Conservation (phyloP, 2,113 vertebrate genomes). For the Melanerpes formicivorus region DNA sequence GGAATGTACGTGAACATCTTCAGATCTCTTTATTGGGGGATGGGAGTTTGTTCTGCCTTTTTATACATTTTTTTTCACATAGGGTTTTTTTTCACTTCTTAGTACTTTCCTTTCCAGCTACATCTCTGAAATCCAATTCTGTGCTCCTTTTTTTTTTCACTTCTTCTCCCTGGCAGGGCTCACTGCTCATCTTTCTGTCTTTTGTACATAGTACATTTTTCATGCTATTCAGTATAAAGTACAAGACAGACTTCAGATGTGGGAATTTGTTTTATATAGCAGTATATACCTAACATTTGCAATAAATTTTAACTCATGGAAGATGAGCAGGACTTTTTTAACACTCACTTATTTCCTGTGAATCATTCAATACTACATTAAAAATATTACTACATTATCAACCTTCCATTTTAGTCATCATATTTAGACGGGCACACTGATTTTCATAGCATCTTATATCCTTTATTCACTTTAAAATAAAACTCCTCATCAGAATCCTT, state of each 20-base stretch:
- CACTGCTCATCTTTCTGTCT: not conserved
- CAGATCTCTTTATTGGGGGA: not conserved
- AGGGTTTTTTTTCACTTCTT: not conserved
- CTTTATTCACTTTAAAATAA: not conserved
- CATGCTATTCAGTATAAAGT: not conserved
- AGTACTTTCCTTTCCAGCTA: not conserved
- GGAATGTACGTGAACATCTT: not conserved
- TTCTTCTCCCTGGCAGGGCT: not conserved
- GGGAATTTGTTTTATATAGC: not conserved
- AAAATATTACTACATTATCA: not conserved
- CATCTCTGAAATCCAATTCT: not conserved
- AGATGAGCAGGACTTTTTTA: not conserved
- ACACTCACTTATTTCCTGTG: not conserved
- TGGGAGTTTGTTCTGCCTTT: not conserved
- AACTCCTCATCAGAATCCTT: not conserved
- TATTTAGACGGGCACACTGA: not conserved
- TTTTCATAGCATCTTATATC: not conserved
- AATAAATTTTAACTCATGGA: not conserved
- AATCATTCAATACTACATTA: not conserved
- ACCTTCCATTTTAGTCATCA: not conserved
- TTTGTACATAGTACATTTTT: not conserved
- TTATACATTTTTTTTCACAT: not conserved
- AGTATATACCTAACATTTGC: not conserved
- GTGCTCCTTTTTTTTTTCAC: not conserved
- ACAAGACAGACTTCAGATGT: not conserved